phyloP scores from a whole-genome alignment of 2,797 vertebrate species.

The Lepidocolaptes lacrymiger region DNA sequence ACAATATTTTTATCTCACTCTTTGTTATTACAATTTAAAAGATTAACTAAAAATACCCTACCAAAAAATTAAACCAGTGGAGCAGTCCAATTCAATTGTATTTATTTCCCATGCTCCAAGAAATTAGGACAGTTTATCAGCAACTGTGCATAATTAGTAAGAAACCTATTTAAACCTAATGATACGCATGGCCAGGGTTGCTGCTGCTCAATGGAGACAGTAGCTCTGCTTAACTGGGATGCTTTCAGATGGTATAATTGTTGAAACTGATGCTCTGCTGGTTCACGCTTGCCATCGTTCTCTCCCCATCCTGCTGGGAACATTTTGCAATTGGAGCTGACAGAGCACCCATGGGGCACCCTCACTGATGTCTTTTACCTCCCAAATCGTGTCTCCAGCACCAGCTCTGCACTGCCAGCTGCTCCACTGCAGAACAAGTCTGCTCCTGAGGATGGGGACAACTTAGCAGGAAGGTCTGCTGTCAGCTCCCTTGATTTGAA shows the following conservation, averaged over 20 bases:
- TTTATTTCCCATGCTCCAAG: background rate
- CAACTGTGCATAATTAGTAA: slow-evolving; percentile 35
- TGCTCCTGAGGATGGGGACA: rapidly evolving
- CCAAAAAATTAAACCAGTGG: background rate
- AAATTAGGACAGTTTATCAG: slow-evolving; percentile 38
- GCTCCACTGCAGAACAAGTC: background rate
- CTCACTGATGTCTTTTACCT: background rate
- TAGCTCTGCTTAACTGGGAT: background rate
- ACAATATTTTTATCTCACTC: background rate
- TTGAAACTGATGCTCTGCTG: background rate
- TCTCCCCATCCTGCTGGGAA: background rate
- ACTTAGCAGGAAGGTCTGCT: background rate
- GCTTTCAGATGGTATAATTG: background rate
- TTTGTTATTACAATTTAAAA: background rate
- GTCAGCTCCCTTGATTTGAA: background rate
- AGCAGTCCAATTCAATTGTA: background rate
- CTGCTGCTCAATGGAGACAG: background rate
- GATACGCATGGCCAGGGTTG: background rate
- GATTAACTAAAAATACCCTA: background rate
- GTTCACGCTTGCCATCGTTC: background rate
- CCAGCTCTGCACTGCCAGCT: background rate
- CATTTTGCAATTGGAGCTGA: background rate
- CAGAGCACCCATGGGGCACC: background rate
- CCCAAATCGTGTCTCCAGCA: background rate
- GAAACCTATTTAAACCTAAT: slow-evolving; percentile 30